Conservation (phyloP, 2,113 vertebrate species). For the Gorilla gorilla region DNA sequence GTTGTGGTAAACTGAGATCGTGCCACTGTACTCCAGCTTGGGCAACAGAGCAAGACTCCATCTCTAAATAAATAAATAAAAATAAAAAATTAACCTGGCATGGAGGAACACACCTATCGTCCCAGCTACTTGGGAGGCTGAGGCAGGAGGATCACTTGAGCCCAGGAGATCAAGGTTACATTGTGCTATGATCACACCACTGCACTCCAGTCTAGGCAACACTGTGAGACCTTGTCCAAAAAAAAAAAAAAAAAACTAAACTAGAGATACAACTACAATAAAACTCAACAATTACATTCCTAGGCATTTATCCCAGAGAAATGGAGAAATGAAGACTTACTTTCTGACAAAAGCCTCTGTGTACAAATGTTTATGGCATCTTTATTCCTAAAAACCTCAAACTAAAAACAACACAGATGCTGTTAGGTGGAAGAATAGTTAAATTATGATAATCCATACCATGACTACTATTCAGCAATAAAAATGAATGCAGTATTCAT, state of each 20-base stretch:
- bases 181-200: background rate
- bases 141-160: background rate
- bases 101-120: background rate
- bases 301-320: background rate
- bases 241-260: background rate
- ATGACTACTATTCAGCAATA: background rate
- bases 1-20: too few species aligned
- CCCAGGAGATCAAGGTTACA: background rate
- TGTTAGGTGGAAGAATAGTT: background rate
- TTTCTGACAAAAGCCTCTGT: conserved; percentile 39
- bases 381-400: conserved; percentile 8
- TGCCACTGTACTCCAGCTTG: too few species aligned
- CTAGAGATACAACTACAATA: background rate
- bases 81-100: too few species aligned
- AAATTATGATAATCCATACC: background rate
- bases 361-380: conserved; percentile 24
- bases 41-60: too few species aligned
- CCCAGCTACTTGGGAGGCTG: background rate
- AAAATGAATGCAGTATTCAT: background rate
- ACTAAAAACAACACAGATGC: conserved; percentile 16
- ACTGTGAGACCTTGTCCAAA: background rate
- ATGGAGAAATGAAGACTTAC: background rate
- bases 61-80: too few species aligned
- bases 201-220: background rate
- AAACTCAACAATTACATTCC: background rate